These are phyloP conservation scores for Acanthosepion esculentum DNA, from an alignment of 2,888 invertebrate species.

Conservation along the genomic window DNA sequence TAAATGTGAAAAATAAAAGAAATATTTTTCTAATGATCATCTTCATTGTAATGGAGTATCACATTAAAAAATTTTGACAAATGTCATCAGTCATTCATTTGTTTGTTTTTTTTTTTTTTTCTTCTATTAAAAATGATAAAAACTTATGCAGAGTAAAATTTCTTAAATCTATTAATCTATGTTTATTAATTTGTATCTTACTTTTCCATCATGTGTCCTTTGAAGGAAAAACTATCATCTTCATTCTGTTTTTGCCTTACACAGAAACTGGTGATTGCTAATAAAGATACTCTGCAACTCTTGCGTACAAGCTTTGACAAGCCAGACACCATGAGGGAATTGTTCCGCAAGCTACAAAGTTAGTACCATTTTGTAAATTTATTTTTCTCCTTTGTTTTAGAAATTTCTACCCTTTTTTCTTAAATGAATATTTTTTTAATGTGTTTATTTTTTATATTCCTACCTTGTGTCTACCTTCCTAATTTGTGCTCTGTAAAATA, in stretches of 20 bases:
- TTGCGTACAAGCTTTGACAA: conserved; percentile 98
- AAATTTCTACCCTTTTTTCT: not conserved
- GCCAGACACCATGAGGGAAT: conserved; percentile 97
- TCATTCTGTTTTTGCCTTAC: conserved; percentile 51
- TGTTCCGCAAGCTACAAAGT: conserved; percentile 84
- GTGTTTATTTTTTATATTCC: not conserved
- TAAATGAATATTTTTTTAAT: not conserved
- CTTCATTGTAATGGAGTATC: no score
- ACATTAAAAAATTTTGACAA: no score
- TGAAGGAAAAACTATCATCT: not conserved
- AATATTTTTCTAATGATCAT: no score
- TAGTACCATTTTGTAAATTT: conserved; percentile 55
- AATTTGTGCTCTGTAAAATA: not conserved
- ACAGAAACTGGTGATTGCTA: conserved; percentile 87
- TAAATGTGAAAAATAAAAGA: no score
- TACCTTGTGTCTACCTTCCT: not conserved
- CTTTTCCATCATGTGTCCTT: not conserved
- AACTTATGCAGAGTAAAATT: no score
- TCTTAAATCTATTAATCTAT: no score
- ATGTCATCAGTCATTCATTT: no score
- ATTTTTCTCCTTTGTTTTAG: not conserved
- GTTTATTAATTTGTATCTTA: no score
- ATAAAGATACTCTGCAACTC: conserved; percentile 92
- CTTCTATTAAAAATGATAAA: no score
- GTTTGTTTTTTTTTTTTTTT: no score